Evolutionary conservation across 2,113 vertebrate species (phyloP).

Genomic region (Trichechus manatus): DNA sequence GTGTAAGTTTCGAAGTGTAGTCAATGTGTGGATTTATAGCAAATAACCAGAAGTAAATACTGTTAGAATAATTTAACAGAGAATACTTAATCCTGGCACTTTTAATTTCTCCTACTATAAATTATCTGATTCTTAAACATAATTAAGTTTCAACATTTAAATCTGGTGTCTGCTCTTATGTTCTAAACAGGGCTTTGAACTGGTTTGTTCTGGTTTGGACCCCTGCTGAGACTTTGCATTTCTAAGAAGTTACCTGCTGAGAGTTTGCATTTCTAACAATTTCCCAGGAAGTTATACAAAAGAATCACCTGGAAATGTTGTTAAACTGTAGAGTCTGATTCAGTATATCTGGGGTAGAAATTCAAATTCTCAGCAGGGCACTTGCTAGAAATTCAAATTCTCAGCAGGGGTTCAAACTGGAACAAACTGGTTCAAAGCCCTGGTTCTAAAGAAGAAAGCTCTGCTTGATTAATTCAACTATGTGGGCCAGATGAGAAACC

Average conservation of each 20-base stretch:
- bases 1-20: background rate
- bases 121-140: background rate
- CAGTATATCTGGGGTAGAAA: too few relatives aligned
- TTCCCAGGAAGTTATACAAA: too few relatives aligned
- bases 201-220: too few relatives aligned
- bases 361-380: too few relatives aligned
- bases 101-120: background rate
- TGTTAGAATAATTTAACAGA: slow-evolving; percentile 1
- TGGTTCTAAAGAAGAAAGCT: slow-evolving; percentile 11
- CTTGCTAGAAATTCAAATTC: too few relatives aligned
- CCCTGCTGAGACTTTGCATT: too few relatives aligned
- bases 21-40: background rate
- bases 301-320: too few relatives aligned
- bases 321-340: too few relatives aligned
- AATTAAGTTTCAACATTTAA: slow-evolving; percentile 29
- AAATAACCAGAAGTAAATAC: background rate
- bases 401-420: too few relatives aligned
- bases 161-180: background rate
- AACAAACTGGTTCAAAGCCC: too few relatives aligned
- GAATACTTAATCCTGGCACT: background rate
- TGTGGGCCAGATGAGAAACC: background rate
- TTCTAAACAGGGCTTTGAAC: background rate
- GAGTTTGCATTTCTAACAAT: too few relatives aligned
- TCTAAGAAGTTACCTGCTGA: too few relatives aligned
- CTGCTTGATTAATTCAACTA: background rate